These are phyloP conservation scores for Melanostigma gelatinosum DNA, from an alignment of 2,113 vertebrate genomes.

Conservation along the genomic window DNA sequence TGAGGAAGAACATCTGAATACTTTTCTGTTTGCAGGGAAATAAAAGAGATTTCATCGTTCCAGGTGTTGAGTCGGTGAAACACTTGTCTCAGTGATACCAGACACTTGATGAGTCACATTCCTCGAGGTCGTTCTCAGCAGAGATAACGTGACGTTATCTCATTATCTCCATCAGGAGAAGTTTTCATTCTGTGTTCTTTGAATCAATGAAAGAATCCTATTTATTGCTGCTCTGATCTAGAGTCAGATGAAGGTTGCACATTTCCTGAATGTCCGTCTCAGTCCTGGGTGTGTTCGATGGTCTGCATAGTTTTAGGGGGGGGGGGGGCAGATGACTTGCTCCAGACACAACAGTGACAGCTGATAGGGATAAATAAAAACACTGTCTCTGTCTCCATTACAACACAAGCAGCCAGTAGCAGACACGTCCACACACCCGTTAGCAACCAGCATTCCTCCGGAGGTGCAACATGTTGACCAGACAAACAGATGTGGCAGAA, in stretches of 20 bases:
- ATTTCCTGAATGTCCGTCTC: constrained; percentile 72
- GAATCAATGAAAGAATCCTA: neutral
- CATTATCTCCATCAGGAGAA: no score
- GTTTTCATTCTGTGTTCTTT: neutral
- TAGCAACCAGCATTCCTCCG: neutral
- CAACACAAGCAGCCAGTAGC: neutral
- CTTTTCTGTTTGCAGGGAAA: no score
- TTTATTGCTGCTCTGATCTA: neutral
- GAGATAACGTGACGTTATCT: no score
- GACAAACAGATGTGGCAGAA: neutral
- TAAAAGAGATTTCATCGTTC: no score
- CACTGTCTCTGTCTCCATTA: constrained; percentile 81
- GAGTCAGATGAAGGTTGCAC: constrained; percentile 40
- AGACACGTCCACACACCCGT: neutral
- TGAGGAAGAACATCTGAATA: no score
- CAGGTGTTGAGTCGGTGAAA: no score
- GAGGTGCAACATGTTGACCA: neutral
- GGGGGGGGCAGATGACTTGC: constrained; percentile 63
- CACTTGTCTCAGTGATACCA: no score
- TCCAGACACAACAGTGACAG: constrained; percentile 99
- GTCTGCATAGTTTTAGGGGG: constrained; percentile 63
- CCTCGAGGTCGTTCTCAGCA: no score
- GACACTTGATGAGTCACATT: no score
- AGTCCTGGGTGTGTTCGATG: constrained; percentile 79
- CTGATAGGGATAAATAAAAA: constrained; percentile 90